phyloP scores from a whole-genome alignment of 64 coral and sea anemone species.

The Montipora capricornis region DNA sequence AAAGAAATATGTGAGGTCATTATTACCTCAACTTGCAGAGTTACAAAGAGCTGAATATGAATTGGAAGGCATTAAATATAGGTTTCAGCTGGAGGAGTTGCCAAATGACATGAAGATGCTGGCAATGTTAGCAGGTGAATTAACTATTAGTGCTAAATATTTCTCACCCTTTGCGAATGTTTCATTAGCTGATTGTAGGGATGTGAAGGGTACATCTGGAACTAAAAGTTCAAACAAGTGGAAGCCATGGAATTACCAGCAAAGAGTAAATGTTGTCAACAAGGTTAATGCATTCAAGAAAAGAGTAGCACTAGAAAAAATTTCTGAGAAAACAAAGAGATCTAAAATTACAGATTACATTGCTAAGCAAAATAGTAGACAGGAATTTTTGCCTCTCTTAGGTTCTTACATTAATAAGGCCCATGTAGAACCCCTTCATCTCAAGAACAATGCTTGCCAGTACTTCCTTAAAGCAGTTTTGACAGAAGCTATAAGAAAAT shows the following conservation, averaged over 20 bases:
- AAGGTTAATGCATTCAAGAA: constrained; percentile 68
- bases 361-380: constrained; percentile 53
- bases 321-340: constrained; percentile 35
- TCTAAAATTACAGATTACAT: constrained; percentile 63
- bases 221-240: constrained; percentile 40
- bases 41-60: constrained; percentile 48
- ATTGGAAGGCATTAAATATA: constrained; percentile 38
- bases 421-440: constrained; percentile 72
- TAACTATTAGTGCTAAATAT: constrained; percentile 62
- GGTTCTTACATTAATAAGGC: constrained; percentile 58
- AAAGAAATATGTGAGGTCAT: constrained; percentile 75
- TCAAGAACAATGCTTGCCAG: constrained; percentile 68
- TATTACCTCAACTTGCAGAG: constrained; percentile 55
- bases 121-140: constrained; percentile 63
- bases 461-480: constrained; percentile 23
- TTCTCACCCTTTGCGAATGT: constrained; percentile 84
- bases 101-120: constrained; percentile 89
- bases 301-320: constrained; percentile 54
- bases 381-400: constrained; percentile 77
- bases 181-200: constrained; percentile 6
- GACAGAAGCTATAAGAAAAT: constrained; percentile 16
- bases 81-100: constrained; percentile 57
- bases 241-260: constrained; percentile 79
- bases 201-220: constrained; percentile 78
- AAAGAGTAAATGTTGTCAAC: constrained; percentile 59